Percentiles rank a stretch among this genome's conserved stretches.
Evolutionary conservation across 2,797 vertebrate species (phyloP).

Genomic region (Hemibagrus guttatus): DNA sequence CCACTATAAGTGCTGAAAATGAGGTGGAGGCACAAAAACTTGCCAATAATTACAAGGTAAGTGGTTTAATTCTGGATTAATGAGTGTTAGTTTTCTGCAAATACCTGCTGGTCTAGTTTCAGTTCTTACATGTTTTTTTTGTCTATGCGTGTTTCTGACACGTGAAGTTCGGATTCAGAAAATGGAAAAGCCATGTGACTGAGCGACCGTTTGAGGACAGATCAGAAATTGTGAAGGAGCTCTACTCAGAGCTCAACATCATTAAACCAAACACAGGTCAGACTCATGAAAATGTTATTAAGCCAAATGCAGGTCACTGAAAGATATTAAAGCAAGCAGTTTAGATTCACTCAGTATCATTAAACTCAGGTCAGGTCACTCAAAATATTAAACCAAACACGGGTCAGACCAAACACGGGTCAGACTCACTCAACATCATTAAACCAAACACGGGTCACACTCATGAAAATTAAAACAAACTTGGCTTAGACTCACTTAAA

Average conservation of each 20-base stretch:
- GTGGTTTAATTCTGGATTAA: not conserved
- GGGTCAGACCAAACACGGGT: not conserved
- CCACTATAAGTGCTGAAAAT: conserved; percentile 80
- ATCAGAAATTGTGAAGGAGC: conserved; percentile 87
- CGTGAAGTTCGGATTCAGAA: conserved; percentile 88
- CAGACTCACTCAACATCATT: not conserved
- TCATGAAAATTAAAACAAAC: too few species aligned
- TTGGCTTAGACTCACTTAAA: too few species aligned
- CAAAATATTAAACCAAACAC: not conserved
- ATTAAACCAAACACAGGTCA: conserved; percentile 75
- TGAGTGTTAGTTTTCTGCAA: not conserved
- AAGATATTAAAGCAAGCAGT: conserved; percentile 71
- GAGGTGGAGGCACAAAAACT: conserved; percentile 84
- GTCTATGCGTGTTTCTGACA: conserved; percentile 4
- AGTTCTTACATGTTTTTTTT: not conserved
- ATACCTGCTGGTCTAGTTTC: not conserved
- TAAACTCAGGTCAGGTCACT: conserved; percentile 64
- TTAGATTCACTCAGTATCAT: conserved; percentile 67
- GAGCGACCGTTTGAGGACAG: conserved; percentile 82
- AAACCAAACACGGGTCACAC: not conserved
- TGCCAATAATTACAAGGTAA: conserved; percentile 85
- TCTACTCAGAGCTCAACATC: conserved; percentile 84
- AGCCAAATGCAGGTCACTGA: conserved; percentile 69
- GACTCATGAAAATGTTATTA: conserved; percentile 67
- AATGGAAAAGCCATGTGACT: conserved; percentile 91